Conservation (phyloP, 2,888 invertebrate species). For the Acleris laterana region DNA sequence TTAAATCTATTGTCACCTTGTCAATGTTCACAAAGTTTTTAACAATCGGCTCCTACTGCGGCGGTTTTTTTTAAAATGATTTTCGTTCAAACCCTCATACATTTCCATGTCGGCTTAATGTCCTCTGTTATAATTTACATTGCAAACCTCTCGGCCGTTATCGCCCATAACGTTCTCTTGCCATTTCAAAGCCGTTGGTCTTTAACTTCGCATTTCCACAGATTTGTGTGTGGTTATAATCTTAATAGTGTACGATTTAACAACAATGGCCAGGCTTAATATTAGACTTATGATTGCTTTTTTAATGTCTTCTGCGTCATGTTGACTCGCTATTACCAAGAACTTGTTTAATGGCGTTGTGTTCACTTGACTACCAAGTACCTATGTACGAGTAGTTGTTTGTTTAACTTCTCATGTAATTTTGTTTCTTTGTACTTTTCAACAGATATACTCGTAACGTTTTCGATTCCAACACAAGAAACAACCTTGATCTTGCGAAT, state of each 20-base stretch:
- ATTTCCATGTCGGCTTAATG: conserved; percentile 34
- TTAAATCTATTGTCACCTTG: too few species aligned
- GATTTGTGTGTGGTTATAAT: conserved; percentile 5
- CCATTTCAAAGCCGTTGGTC: conserved; percentile 13
- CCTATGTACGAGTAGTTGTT: too few species aligned
- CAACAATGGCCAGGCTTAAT: conserved; percentile 8
- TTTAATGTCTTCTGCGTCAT: background rate
- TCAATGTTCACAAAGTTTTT: background rate
- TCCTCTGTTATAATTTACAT: conserved; percentile 44
- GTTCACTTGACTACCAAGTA: too few species aligned
- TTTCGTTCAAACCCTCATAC: conserved; percentile 18
- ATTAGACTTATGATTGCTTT: conserved; percentile 5
- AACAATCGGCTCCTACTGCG: too few species aligned
- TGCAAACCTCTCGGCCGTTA: conserved; percentile 44
- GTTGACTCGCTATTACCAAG: background rate
- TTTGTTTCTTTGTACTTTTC: too few species aligned
- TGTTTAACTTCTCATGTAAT: too few species aligned
- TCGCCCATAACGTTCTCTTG: conserved; percentile 18
- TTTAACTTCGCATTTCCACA: conserved; percentile 8
- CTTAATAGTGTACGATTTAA: background rate
- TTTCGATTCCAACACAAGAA: too few species aligned
- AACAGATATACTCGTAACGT: too few species aligned
- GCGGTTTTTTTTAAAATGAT: too few species aligned
- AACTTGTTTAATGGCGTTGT: background rate
- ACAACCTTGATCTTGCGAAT: too few species aligned